Conservation (phyloP, 2,113 vertebrate species). For the Rhegmatorhina hoffmannsi region DNA sequence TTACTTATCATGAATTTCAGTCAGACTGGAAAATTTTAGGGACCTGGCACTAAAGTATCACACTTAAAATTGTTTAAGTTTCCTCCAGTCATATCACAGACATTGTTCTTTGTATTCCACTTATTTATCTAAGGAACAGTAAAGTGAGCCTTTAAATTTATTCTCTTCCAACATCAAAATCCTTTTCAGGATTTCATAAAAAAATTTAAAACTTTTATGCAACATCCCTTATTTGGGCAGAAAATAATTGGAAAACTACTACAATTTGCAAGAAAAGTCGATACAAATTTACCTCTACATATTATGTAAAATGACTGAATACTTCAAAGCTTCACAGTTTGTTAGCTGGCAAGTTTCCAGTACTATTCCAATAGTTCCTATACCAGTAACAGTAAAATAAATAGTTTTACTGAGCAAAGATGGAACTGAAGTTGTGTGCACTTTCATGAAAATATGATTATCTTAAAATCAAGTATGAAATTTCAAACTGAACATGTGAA, state of each 20-base stretch:
- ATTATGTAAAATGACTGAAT: not conserved
- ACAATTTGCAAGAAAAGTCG: not conserved
- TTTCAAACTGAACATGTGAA: not conserved
- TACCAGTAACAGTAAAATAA: not conserved
- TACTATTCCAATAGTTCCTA: not conserved
- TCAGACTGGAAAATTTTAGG: not conserved
- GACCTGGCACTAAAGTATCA: not conserved
- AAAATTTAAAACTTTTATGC: not conserved
- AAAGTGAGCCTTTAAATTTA: not conserved
- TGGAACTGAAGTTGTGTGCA: not conserved
- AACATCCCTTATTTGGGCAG: not conserved
- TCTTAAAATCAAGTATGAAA: not conserved
- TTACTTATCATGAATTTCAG: not conserved
- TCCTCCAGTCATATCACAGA: not conserved
- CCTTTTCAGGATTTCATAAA: not conserved
- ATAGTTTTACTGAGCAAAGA: conserved; percentile 9
- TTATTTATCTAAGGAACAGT: not conserved
- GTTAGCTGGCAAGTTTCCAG: not conserved
- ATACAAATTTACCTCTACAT: not conserved
- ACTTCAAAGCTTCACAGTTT: not conserved
- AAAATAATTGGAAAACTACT: conserved; percentile 6
- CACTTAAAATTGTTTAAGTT: not conserved
- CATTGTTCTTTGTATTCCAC: not conserved
- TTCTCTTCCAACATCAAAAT: not conserved
- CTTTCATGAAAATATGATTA: not conserved